Base-by-base conservation (phyloP, 2,888 invertebrate genomes). In the Hirtodrosophila duncani region DNA sequence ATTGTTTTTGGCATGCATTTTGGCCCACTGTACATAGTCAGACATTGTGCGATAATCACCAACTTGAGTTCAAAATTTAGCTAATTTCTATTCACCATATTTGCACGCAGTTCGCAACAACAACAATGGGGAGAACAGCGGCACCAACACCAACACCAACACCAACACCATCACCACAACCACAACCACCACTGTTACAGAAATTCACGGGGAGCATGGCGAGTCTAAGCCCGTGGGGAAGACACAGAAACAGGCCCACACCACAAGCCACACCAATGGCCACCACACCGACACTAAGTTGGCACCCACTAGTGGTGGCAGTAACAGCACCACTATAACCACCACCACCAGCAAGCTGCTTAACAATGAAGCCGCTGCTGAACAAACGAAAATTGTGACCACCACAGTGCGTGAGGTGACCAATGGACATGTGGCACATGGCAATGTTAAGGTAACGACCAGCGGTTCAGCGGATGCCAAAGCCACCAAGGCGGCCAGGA, bases 401-500 rank as follows among this genome's bases (percentile, higher is more conserved):
- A 70, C 68, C 6, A 60, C 60, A 0, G n/a, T 79, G 31, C 74
- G 58, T 17, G 68, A 75, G 8, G 34, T 63, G 17, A 44, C 51
- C 21, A 69, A 78, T 13, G 82, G 68, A 8, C 61, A 58, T n/a
- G 34, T 56, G 8, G 66, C 69, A 38, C 51, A 26, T 6, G 82
- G 64, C 37, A 78, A 67, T 43, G 46, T 64, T 2, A 66, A 70
- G 50, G 67, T 71, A 16, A 41, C 45, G 8, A 67, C 79, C 38
- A 58, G 61, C 6, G 84, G 78, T 9, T 63, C 52, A 11, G 74
- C 83, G 3, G 79, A 84, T 49, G 75, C 82, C 9, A 63, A 52
- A 11, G 58, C 72, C 16, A 67, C 51, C 20, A 75, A 81, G 39
- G 67, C 69, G 3, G 67, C 62, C 4, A 51, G 48, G 2, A 33